phyloP scores from a whole-genome alignment of 2,797 vertebrate species.

The Pyrocephalus nanus region DNA sequence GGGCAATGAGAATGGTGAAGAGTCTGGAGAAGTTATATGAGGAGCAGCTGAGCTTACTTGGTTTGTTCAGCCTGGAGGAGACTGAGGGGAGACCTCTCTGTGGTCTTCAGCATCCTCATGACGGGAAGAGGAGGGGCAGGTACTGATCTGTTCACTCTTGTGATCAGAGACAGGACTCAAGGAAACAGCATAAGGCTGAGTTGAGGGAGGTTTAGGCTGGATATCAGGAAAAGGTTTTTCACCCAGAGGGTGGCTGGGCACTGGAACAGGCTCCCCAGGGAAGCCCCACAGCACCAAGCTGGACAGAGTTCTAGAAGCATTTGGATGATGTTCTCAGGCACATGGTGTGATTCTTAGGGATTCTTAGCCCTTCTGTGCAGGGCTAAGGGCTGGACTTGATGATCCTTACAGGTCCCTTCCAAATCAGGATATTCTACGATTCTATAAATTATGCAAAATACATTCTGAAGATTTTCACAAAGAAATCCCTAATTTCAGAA shows the following conservation, averaged over 20 bases:
- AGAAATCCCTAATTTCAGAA: not conserved
- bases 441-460: not conserved
- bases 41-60: accelerated
- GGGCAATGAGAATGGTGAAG: accelerated
- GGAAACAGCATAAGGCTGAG: not conserved
- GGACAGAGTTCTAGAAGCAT: not conserved
- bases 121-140: not conserved
- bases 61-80: not conserved
- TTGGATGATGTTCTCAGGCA: not conserved
- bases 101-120: accelerated
- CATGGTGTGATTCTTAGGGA: not conserved
- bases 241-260: accelerated
- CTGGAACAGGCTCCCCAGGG: not conserved
- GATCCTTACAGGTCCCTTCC: not conserved
- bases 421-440: not conserved
- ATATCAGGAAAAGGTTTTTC: not conserved
- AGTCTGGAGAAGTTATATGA: not conserved
- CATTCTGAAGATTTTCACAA: not conserved
- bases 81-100: accelerated
- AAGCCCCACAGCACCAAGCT: not conserved
- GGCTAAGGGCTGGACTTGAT: not conserved
- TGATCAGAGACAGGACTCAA: not conserved
- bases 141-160: too few relatives aligned
- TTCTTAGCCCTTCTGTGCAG: not conserved
- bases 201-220: too few relatives aligned